Conservation (phyloP, 2,113 vertebrate species). For the Lichenostomus cassidix region DNA sequence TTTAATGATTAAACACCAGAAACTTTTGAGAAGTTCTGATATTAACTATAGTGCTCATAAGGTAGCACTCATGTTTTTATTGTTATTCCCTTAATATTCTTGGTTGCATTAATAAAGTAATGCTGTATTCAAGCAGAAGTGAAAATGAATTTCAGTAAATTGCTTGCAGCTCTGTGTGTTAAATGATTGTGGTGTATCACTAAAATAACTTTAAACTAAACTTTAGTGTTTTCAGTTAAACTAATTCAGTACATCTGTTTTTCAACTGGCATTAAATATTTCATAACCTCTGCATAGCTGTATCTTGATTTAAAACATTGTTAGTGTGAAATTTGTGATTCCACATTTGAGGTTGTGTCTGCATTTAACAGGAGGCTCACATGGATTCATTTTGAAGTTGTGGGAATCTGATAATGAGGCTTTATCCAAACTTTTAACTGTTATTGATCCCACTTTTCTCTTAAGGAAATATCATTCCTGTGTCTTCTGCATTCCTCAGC, state of each 20-base stretch:
- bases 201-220: not conserved
- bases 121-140: not conserved
- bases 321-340: not conserved
- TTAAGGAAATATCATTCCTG: not conserved
- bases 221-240: not conserved
- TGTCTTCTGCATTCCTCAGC: not conserved
- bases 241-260: not conserved
- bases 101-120: not conserved
- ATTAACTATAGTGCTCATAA: not conserved
- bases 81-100: not conserved
- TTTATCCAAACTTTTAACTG: not conserved
- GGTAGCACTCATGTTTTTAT: not conserved
- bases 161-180: not conserved
- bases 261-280: not conserved
- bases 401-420: not conserved
- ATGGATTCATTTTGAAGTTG: not conserved
- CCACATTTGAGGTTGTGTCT: not conserved
- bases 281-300: not conserved
- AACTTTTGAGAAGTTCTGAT: not conserved
- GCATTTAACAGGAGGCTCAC: not conserved
- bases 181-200: not conserved
- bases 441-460: not conserved
- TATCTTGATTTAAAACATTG: not conserved
- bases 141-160: not conserved
- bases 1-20: not conserved